Evolutionary conservation across 1,140 invertebrate species (phyloP).

Genomic region (Rhopalosiphum padi): DNA sequence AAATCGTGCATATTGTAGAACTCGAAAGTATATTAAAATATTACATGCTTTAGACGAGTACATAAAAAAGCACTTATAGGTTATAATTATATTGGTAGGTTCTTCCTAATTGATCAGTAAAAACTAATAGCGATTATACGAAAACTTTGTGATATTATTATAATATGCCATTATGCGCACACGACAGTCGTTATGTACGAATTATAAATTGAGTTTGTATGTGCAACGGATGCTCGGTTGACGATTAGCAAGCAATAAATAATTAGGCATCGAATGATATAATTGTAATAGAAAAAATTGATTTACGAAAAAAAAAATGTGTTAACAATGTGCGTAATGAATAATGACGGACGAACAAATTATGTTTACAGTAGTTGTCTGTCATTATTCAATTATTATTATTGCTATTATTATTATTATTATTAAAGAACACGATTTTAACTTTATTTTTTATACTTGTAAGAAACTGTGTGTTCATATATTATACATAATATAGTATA

Average conservation of each 20-base stretch:
- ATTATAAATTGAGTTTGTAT: constrained; percentile 7
- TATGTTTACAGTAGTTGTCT: constrained; percentile 45
- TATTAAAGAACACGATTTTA: constrained; percentile 10
- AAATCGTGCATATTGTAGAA: background rate
- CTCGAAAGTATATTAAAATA: background rate
- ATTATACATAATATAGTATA: background rate
- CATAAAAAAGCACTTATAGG: background rate
- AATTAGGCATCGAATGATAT: background rate
- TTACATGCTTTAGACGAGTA: background rate
- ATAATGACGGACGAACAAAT: constrained; percentile 46
- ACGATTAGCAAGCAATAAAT: background rate
- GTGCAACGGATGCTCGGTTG: background rate
- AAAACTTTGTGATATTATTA: background rate
- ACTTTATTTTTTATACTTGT: background rate
- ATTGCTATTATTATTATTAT: background rate
- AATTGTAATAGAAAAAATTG: background rate
- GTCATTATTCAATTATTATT: constrained; percentile 19
- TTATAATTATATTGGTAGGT: background rate
- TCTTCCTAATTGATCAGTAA: background rate
- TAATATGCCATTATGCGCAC: background rate
- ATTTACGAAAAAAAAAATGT: constrained; percentile 1
- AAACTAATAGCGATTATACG: background rate
- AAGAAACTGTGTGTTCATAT: background rate
- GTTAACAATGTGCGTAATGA: background rate
- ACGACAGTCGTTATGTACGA: background rate